Evolutionary conservation across 2,113 vertebrate species (phyloP).

Genomic region (Scolopax mira): DNA sequence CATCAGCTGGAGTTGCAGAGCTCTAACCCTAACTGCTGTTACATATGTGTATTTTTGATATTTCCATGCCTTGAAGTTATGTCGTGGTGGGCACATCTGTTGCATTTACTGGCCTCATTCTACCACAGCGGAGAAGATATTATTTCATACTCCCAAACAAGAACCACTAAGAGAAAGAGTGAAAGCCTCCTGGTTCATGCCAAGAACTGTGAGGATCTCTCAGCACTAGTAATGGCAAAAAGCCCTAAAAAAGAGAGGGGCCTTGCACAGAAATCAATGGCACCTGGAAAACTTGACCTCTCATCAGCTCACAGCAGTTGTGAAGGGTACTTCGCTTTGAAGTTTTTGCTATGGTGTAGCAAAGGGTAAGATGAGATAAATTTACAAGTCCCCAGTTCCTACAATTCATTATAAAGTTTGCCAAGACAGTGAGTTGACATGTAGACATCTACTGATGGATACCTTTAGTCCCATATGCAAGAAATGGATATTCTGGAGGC

Average conservation of each 20-base stretch:
- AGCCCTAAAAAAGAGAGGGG: not conserved
- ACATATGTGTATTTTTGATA: not conserved
- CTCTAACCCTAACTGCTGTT: not conserved
- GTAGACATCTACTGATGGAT: not conserved
- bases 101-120: not conserved
- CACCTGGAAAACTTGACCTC: not conserved
- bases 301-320: not conserved
- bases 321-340: not conserved
- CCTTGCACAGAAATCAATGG: not conserved
- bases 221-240: not conserved
- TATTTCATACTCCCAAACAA: not conserved
- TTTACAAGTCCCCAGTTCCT: not conserved
- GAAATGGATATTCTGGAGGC: not conserved
- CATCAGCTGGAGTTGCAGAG: conserved; percentile 1
- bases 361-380: not conserved
- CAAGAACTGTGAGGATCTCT: not conserved
- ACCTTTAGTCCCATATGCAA: not conserved
- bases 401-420: not conserved
- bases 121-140: not conserved
- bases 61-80: not conserved
- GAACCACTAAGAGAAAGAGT: not conserved
- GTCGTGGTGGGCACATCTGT: conserved; percentile 20
- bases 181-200: not conserved
- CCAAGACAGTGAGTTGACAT: not conserved
- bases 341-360: not conserved